Percentiles rank a stretch among this genome's conserved stretches.
These are phyloP conservation scores for Leptinotarsa tumamoca DNA, from an alignment of 2,888 invertebrate genomes.

Conservation along the genomic window DNA sequence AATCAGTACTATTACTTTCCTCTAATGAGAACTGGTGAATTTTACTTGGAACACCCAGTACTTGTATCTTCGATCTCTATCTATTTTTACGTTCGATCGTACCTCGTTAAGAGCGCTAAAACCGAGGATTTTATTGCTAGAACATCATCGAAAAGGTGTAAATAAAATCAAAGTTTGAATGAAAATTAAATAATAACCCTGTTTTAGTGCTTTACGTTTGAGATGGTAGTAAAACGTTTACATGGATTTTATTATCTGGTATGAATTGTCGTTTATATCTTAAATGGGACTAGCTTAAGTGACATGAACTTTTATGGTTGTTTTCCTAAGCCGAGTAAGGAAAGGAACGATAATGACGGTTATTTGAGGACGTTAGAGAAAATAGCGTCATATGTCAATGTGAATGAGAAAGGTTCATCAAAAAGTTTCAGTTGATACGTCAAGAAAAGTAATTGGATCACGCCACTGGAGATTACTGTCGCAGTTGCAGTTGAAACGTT, in stretches of 20 bases:
- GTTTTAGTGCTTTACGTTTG: slow-evolving; percentile 29
- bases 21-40: neutral
- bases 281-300: slow-evolving; percentile 9
- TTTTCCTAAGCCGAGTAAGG: neutral
- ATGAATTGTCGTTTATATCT: slow-evolving; percentile 11
- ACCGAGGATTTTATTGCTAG: slow-evolving; percentile 39
- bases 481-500: no score
- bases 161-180: slow-evolving; percentile 44
- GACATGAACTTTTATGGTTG: slow-evolving; percentile 10
- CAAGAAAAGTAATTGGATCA: no score
- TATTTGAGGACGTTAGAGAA: no score
- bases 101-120: slow-evolving; percentile 35
- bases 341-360: neutral
- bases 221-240: slow-evolving; percentile 21
- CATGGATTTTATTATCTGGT: slow-evolving; percentile 19
- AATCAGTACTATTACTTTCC: no score
- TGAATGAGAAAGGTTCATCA: no score
- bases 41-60: neutral
- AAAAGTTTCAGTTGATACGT: no score
- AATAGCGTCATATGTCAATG: no score
- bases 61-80: slow-evolving; percentile 32
- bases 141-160: slow-evolving; percentile 28
- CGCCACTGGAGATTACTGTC: no score
- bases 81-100: slow-evolving; percentile 39
- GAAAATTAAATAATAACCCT: slow-evolving; percentile 41